Percentiles rank a stretch among this genome's conserved stretches.
Evolutionary conservation across 2,888 invertebrate genomes (phyloP).

Genomic region (Drosophila glabriapex): DNA sequence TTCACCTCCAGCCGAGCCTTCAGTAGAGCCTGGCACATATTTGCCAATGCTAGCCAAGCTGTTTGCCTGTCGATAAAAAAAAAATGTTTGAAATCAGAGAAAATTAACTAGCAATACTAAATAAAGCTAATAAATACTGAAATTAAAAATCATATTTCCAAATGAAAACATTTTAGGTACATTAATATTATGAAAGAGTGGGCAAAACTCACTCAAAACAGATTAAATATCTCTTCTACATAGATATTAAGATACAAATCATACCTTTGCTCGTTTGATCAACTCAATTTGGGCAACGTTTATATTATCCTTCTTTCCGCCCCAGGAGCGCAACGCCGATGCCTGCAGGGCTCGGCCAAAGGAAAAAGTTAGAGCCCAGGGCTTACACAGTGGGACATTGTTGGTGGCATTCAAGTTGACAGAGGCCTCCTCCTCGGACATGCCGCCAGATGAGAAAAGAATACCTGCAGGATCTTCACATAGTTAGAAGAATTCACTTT

Average conservation of each 20-base stretch:
- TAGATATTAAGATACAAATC: slow-evolving; percentile 35
- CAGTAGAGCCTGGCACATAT: slow-evolving; percentile 90
- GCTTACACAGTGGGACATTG: slow-evolving; percentile 92
- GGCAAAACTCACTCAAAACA: background rate
- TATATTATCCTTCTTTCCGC: slow-evolving; percentile 95
- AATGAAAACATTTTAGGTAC: background rate
- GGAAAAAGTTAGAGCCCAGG: slow-evolving; percentile 99
- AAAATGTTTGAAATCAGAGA: accelerated
- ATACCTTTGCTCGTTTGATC: slow-evolving; percentile 96
- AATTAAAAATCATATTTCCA: background rate
- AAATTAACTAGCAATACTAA: background rate
- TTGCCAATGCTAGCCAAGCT: slow-evolving; percentile 91
- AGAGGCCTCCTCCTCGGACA: slow-evolving; percentile 98
- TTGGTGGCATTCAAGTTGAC: slow-evolving; percentile 98
- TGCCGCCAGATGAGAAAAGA: slow-evolving; percentile 98
- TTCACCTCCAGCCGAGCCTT: slow-evolving; percentile 58
- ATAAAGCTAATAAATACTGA: background rate
- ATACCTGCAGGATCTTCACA: slow-evolving; percentile 88
- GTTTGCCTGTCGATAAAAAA: slow-evolving; percentile 89
- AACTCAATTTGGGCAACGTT: slow-evolving; percentile 93
- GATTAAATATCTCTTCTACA: background rate
- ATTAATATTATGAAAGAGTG: background rate
- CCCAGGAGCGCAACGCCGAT: slow-evolving; percentile 97
- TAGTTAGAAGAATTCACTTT: background rate
- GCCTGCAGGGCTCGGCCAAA: slow-evolving; percentile 99